Conservation (phyloP, 1,140 invertebrate species). For the Oppia nitens region DNA sequence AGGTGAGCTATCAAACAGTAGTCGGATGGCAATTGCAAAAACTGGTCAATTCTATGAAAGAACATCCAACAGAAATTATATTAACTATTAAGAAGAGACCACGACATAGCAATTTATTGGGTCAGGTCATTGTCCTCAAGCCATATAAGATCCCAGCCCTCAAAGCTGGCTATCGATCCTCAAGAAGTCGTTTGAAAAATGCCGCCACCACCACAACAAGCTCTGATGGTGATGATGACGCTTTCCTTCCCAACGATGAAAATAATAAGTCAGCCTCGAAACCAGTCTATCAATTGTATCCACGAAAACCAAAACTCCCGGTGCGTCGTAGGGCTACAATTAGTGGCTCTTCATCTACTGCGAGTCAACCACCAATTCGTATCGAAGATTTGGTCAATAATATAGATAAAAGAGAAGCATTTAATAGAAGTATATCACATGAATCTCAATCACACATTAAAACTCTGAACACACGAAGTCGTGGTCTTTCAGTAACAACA, state of each 20-base stretch:
- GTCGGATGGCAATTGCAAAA: conserved; percentile 71
- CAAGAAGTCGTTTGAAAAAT: background rate
- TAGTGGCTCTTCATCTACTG: conserved; percentile 57
- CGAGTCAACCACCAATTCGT: conserved; percentile 42
- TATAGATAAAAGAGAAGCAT: background rate
- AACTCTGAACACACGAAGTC: background rate
- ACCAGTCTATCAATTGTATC: background rate
- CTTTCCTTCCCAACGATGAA: background rate
- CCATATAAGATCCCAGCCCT: conserved; percentile 19
- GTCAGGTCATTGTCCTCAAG: conserved; percentile 19
- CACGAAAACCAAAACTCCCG: background rate
- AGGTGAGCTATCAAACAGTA: conserved; percentile 79
- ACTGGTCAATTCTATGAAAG: conserved; percentile 53
- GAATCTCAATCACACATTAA: background rate
- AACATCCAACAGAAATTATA: conserved; percentile 58
- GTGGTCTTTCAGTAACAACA: background rate
- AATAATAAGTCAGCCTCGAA: background rate
- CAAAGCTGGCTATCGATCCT: conserved; percentile 9
- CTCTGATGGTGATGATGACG: background rate
- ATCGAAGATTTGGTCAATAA: conserved; percentile 36
- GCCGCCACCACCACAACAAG: conserved; percentile 2
- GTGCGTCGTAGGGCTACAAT: conserved; percentile 63
- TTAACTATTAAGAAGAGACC: conserved; percentile 68
- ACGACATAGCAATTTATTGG: conserved; percentile 34
- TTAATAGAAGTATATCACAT: background rate